phyloP scores from a whole-genome alignment of 2,113 vertebrate species.

The Pelobates fuscus region DNA sequence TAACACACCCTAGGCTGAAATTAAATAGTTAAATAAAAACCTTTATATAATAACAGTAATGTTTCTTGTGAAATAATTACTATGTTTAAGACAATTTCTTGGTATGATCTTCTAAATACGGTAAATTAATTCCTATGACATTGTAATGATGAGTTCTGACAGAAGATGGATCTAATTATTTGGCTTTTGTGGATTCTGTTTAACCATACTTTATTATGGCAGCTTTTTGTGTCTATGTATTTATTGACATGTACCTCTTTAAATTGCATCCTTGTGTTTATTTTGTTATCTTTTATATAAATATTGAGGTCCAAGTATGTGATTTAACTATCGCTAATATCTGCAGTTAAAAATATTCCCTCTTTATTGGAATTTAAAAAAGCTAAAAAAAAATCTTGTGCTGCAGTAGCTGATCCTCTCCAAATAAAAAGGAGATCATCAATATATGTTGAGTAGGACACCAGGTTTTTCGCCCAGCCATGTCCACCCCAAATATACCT shows the following conservation, averaged over 20 bases:
- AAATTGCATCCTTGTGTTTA: not conserved
- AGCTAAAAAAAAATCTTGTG: not conserved
- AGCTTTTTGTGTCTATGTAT: no score
- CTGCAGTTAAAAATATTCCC: no score
- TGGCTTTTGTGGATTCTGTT: not conserved
- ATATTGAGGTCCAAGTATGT: no score
- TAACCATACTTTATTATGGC: not conserved
- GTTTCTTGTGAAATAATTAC: constrained; percentile 25
- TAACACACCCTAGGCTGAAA: constrained; percentile 13
- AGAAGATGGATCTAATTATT: not conserved
- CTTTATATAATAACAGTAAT: constrained; percentile 28
- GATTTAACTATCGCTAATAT: no score
- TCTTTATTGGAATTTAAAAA: not conserved
- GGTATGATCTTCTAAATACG: not conserved
- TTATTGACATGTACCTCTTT: no score
- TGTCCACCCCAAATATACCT: not conserved
- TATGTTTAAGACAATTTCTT: constrained; percentile 17
- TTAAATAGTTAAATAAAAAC: not conserved
- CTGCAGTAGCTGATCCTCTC: no score
- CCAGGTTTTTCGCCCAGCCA: no score
- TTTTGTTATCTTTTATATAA: no score
- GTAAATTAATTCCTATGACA: not conserved
- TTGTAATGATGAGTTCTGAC: not conserved
- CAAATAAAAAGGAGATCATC: no score
- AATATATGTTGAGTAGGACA: no score